A percentile compares a stretch with the other conserved stretches of the same genome.
Evolutionary conservation across 2,113 vertebrate species (phyloP).

Genomic region (Lepus timidus): DNA sequence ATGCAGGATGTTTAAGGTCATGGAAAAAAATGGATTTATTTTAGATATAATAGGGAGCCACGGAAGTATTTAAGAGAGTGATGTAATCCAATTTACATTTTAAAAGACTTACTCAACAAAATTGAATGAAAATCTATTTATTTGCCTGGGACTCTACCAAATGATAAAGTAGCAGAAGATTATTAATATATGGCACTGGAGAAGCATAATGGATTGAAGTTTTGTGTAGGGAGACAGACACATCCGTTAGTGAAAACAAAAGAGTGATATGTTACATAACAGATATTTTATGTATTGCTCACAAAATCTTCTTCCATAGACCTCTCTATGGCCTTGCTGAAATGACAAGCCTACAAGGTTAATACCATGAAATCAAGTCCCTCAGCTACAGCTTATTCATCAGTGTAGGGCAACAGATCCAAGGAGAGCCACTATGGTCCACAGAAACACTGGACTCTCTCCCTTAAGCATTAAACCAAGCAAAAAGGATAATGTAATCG

Average conservation of each 20-base stretch:
- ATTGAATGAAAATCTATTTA: not conserved
- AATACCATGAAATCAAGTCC: not conserved
- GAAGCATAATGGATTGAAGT: not conserved
- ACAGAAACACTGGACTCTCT: not conserved
- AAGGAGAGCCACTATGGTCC: not conserved
- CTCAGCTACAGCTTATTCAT: not conserved
- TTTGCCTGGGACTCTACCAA: constrained; percentile 29
- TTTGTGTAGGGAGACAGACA: not conserved
- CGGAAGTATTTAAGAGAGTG: not conserved
- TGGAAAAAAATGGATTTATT: constrained; percentile 43
- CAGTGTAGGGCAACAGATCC: not conserved
- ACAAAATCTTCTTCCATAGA: not conserved
- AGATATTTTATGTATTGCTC: not conserved
- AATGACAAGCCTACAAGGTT: not conserved
- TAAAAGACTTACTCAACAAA: not conserved
- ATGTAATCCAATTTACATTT: constrained; percentile 10
- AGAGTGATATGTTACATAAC: not conserved
- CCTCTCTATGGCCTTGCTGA: not conserved
- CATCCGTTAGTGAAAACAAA: not conserved
- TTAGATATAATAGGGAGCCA: not conserved
- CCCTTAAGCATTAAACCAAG: not conserved
- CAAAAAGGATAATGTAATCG: not conserved
- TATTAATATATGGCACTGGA: not conserved
- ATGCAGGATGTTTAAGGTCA: not conserved
- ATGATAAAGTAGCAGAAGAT: not conserved